Evolutionary conservation across 2,113 vertebrate genomes (phyloP).

Genomic region (Arvicanthis niloticus): DNA sequence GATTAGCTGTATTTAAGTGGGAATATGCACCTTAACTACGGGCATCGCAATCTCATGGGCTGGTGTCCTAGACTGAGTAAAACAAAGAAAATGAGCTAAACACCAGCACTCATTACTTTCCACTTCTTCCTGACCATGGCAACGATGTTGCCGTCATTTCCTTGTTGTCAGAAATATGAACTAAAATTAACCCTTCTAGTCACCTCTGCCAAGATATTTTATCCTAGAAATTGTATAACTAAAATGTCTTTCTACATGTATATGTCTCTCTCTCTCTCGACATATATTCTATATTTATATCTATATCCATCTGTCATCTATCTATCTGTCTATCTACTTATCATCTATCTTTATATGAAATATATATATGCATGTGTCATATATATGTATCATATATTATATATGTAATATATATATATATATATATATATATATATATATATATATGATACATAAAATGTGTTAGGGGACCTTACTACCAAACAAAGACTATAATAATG

Average conservation of each 20-base stretch:
- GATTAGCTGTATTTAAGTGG: not conserved
- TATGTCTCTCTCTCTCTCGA: too few species aligned
- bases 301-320: not conserved
- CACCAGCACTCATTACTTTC: not conserved
- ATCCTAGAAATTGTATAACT: not conserved
- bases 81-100: not conserved
- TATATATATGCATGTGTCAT: too few species aligned
- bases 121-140: not conserved
- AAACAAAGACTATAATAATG: not conserved
- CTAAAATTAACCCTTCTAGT: not conserved
- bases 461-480: not conserved
- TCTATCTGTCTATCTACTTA: not conserved
- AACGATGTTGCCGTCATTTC: not conserved
- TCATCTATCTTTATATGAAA: not conserved
- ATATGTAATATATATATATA: not conserved
- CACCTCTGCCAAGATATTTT: not conserved
- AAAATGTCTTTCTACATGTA: not conserved
- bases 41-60: not conserved
- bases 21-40: too few species aligned
- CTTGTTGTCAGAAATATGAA: too few species aligned
- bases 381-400: not conserved
- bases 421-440: too few species aligned
- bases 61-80: not conserved
- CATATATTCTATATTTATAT: not conserved
- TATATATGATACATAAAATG: not conserved